These are phyloP conservation scores for Hemiprocne comata DNA, from an alignment of 2,113 vertebrate genomes.

Conservation along the genomic window DNA sequence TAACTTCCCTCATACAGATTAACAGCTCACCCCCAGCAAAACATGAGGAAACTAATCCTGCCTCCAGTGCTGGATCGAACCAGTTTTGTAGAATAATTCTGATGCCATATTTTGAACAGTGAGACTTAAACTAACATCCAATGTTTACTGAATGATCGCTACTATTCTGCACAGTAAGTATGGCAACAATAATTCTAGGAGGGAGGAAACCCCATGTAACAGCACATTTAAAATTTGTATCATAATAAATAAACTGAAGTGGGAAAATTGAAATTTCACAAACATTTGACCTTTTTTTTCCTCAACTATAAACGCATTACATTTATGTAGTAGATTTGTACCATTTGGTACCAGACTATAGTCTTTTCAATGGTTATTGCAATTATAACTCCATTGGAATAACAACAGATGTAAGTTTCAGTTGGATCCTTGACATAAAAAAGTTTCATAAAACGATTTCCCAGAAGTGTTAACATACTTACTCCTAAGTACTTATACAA, in stretches of 20 bases:
- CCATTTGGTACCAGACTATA: neutral
- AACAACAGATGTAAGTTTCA: neutral
- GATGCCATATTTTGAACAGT: neutral
- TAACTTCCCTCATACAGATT: neutral
- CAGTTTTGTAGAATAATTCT: neutral
- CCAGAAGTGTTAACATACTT: neutral
- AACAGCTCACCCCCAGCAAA: neutral
- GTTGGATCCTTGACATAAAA: neutral
- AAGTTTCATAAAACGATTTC: neutral
- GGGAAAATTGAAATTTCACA: neutral
- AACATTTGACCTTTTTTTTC: neutral
- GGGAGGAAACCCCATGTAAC: neutral
- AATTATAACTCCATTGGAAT: neutral
- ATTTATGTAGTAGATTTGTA: neutral
- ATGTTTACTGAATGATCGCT: neutral
- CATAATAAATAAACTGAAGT: neutral
- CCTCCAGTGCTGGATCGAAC: neutral
- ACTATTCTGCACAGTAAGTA: neutral
- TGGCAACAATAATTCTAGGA: neutral
- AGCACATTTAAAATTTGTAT: neutral
- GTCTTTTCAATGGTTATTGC: neutral
- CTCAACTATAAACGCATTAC: neutral
- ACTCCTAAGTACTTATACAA: neutral
- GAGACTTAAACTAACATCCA: neutral
- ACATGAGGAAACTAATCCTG: neutral